These are phyloP conservation scores for Tylochromis polylepis DNA, from an alignment of 2,113 vertebrate genomes.

Conservation along the genomic window DNA sequence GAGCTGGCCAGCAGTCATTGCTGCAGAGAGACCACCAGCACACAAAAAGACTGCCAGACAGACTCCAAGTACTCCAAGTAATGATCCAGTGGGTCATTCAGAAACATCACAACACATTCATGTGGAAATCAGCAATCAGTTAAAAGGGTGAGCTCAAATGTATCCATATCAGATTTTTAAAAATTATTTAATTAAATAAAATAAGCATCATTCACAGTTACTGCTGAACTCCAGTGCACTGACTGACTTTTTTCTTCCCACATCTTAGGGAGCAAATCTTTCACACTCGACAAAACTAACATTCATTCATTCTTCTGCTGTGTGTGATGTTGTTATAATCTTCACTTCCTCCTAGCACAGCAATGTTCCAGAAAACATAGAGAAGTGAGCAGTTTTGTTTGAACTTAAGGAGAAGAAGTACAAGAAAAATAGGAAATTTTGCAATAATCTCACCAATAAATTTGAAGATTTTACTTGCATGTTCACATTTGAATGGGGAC, in stretches of 20 bases:
- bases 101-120: background rate
- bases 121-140: constrained; percentile 18
- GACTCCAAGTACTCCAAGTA: background rate
- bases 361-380: background rate
- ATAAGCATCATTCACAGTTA: background rate
- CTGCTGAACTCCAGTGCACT: background rate
- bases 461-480: background rate
- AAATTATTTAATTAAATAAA: background rate
- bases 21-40: constrained; percentile 20
- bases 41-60: background rate
- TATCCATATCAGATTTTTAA: background rate
- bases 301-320: background rate
- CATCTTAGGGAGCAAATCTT: background rate
- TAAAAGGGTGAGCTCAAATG: background rate
- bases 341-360: background rate
- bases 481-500: background rate
- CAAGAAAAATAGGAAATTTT: background rate
- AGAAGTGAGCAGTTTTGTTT: background rate
- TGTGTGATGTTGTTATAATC: background rate
- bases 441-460: background rate
- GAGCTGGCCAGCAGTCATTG: background rate
- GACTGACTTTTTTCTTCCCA: background rate
- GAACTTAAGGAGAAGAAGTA: background rate
- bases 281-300: background rate
- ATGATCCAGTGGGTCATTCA: constrained; percentile 19